Base-by-base conservation (phyloP, 2,888 invertebrate species). In the Tenthredo distinguenda region DNA sequence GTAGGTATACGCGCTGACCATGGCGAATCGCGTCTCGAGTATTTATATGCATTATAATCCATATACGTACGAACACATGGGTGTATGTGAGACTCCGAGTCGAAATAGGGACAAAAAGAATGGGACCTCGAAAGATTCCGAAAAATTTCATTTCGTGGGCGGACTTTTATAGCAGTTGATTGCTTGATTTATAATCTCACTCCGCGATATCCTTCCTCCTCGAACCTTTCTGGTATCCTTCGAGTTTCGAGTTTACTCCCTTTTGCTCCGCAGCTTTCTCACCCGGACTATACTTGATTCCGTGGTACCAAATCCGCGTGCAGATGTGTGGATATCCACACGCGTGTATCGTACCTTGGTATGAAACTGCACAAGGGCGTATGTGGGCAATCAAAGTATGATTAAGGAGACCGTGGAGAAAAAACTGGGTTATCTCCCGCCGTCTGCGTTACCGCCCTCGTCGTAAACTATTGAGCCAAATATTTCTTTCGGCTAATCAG, bases 81-180 rank as follows among this genome's bases (percentile, higher is more conserved):
- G 37, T 7, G 15, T 7, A 15, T 47, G 65, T 10, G 7, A 40
- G 40, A 18, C 26, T 34, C 1, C 34, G 31, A 10, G 26, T 34
- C 26, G 83, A 50, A 68, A 83, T 47, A 68, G 68, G 65, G 47
- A 43, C 1, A 34, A 83, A 71, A 83, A 83, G 21, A 83, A 47
- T 47, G 31, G 47, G 43, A 68, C 71, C 47, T 31, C 31, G 68
- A 71, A 83, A 47, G 71, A 83, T 86, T 87, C 85, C 86, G 84
- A 86, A 90, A 89, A 88, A 88, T 86, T 86, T 86, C 88, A 89
- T 88, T 87, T 88, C 88, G 91, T 92, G 89, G 92, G 92, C 88
- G 92, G 91, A 92, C 92, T 88, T 92, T 92, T 92, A 92, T 91
- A 86, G 91, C 90, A 90, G 91, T 91, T 92, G 92, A 92, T 92